Evolutionary conservation across 2,888 invertebrate genomes (phyloP).

Genomic region (Lypha dubia): DNA sequence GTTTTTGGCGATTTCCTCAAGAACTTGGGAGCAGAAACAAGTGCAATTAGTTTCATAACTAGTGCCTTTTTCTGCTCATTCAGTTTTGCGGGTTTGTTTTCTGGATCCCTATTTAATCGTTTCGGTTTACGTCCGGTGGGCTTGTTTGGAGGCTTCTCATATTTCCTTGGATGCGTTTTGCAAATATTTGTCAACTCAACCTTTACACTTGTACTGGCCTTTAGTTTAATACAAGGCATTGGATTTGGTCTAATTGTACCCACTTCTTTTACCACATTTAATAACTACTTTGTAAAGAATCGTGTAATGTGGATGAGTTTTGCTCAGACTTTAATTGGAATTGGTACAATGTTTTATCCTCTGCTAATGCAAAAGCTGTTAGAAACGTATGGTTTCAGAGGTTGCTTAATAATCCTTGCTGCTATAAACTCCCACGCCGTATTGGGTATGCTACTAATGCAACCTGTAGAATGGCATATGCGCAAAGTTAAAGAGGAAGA

Average conservation of each 20-base stretch:
- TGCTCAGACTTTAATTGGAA: conserved; percentile 88
- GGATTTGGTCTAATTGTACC: conserved; percentile 90
- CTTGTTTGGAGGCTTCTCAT: conserved; percentile 86
- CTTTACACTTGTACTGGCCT: conserved; percentile 86
- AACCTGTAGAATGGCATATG: conserved; percentile 90
- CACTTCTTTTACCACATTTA: conserved; percentile 89
- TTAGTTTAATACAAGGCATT: conserved; percentile 87
- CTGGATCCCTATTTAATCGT: conserved; percentile 87
- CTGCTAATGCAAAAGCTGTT: conserved; percentile 86
- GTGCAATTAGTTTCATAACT: conserved; percentile 88
- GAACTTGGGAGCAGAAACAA: conserved; percentile 87
- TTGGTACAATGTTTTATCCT: conserved; percentile 88
- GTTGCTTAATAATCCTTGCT: conserved; percentile 87
- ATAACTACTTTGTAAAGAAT: conserved; percentile 88
- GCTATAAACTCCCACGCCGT: conserved; percentile 88
- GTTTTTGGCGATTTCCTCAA: conserved; percentile 88
- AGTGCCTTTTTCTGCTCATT: conserved; percentile 86
- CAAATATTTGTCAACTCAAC: conserved; percentile 87
- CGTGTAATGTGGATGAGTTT: conserved; percentile 90
- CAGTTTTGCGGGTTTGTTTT: conserved; percentile 86
- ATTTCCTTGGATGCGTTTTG: conserved; percentile 86
- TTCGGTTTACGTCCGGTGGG: conserved; percentile 88
- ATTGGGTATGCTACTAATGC: conserved; percentile 88
- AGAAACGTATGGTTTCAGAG: conserved; percentile 88
- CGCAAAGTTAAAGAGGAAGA: conserved; percentile 80